Conservation (phyloP, 2,797 vertebrate genomes). For the Thalassophryne amazonica region DNA sequence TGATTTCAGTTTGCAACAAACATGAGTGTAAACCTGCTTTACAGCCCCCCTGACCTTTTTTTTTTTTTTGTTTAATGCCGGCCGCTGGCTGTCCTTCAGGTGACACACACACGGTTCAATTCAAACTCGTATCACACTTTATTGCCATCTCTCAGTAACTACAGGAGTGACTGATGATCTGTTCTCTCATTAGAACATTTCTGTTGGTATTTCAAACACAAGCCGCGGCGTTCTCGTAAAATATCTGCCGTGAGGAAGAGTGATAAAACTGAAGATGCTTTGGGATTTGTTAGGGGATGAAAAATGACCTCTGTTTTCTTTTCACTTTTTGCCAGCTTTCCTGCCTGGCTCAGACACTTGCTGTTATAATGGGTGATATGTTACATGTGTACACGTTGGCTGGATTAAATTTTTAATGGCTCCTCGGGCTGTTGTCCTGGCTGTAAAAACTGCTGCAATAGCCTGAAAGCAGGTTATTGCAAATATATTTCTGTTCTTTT, state of each 20-base stretch:
- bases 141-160: constrained; percentile 44
- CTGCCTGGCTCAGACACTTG: constrained; percentile 48
- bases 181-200: constrained; percentile 53
- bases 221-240: constrained; percentile 22
- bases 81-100: constrained; percentile 74
- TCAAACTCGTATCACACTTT: constrained; percentile 56
- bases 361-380: constrained; percentile 68
- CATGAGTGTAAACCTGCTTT: constrained; percentile 72
- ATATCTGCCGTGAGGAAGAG: neutral
- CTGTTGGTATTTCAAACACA: constrained; percentile 14
- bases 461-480: constrained; percentile 56
- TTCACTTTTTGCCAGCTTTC: constrained; percentile 58
- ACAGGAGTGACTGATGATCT: constrained; percentile 43
- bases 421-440: constrained; percentile 67
- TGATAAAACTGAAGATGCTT: constrained; percentile 37
- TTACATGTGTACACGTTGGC: constrained; percentile 67
- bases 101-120: constrained; percentile 55
- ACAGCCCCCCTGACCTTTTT: constrained; percentile 65
- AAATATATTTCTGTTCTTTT: constrained; percentile 60
- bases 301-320: constrained; percentile 56
- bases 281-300: constrained; percentile 58
- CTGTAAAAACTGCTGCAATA: constrained; percentile 62
- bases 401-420: constrained; percentile 82
- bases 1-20: constrained; percentile 70
- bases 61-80: constrained; percentile 71